These are phyloP conservation scores for Megamerina dolium DNA, from an alignment of 2,888 invertebrate genomes.

Conservation along the genomic window DNA sequence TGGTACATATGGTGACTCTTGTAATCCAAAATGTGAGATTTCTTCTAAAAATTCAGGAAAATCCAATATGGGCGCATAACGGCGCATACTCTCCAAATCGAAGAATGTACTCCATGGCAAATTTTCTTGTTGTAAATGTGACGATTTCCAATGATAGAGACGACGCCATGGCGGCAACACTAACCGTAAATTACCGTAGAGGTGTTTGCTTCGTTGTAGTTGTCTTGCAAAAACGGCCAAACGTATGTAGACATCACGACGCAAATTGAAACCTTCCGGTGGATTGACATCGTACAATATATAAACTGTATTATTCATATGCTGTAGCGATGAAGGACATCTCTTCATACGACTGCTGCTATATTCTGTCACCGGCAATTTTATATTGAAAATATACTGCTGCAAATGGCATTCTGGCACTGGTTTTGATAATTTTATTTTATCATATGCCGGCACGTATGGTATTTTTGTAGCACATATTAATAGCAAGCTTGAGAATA, in stretches of 20 bases:
- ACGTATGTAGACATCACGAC: constrained; percentile 93
- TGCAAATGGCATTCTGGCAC: background rate
- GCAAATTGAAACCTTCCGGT: constrained; percentile 93
- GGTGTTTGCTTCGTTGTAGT: constrained; percentile 52
- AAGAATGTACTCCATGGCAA: constrained; percentile 83
- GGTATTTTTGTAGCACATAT: too few relatives aligned
- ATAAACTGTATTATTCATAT: constrained; percentile 49
- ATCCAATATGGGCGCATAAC: constrained; percentile 75
- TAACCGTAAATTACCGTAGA: constrained; percentile 54
- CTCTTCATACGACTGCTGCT: background rate
- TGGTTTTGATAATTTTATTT: too few relatives aligned
- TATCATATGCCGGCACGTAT: too few relatives aligned
- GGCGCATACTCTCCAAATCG: constrained; percentile 68
- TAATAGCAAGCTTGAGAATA: too few relatives aligned
- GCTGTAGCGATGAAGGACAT: constrained; percentile 1
- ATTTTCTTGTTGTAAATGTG: constrained; percentile 54
- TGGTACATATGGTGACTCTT: constrained; percentile 37
- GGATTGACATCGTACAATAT: constrained; percentile 91
- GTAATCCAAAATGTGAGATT: constrained; percentile 40
- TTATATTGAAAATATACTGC: background rate
- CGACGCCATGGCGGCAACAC: constrained; percentile 91
- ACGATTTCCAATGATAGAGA: constrained; percentile 83
- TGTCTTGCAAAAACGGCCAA: constrained; percentile 76
- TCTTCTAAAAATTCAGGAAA: constrained; percentile 71
- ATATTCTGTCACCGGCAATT: constrained; percentile 1